Conservation (phyloP, 2,888 invertebrate species). For the Parnassius glacialis region DNA sequence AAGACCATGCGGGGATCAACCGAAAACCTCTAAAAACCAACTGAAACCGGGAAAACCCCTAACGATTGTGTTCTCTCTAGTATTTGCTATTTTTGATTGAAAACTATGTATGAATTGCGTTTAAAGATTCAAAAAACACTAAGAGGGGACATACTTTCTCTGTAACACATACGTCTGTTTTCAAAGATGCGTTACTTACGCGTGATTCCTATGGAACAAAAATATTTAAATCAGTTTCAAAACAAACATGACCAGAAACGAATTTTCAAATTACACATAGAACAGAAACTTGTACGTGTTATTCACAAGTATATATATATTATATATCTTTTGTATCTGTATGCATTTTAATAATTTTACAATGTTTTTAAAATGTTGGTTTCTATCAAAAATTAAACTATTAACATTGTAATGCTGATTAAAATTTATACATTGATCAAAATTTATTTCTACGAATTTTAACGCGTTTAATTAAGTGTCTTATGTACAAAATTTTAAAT, state of each 20-base stretch:
- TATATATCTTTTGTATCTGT: no score
- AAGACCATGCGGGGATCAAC: conserved; percentile 59
- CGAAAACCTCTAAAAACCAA: conserved; percentile 36
- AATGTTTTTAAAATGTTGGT: no score
- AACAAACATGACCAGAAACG: conserved; percentile 20
- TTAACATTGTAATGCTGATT: no score
- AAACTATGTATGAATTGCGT: conserved; percentile 36
- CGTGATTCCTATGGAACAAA: conserved; percentile 81
- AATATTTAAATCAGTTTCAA: conserved; percentile 65
- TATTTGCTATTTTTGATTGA: conserved; percentile 18
- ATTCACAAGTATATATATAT: no score
- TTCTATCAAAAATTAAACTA: no score
- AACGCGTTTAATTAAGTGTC: no score
- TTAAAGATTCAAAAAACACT: conserved; percentile 46
- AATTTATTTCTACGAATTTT: no score
- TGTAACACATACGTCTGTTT: conserved; percentile 60
- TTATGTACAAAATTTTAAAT: no score
- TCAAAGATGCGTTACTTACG: conserved; percentile 67
- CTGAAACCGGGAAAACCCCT: conserved; percentile 13
- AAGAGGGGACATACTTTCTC: conserved; percentile 61
- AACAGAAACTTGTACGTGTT: neutral
- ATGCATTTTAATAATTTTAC: no score
- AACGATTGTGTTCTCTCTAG: conserved; percentile 23
- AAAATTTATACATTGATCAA: no score
- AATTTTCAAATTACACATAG: neutral